phyloP scores from a whole-genome alignment of 1,140 invertebrate genomes.

The Formica selysi region DNA sequence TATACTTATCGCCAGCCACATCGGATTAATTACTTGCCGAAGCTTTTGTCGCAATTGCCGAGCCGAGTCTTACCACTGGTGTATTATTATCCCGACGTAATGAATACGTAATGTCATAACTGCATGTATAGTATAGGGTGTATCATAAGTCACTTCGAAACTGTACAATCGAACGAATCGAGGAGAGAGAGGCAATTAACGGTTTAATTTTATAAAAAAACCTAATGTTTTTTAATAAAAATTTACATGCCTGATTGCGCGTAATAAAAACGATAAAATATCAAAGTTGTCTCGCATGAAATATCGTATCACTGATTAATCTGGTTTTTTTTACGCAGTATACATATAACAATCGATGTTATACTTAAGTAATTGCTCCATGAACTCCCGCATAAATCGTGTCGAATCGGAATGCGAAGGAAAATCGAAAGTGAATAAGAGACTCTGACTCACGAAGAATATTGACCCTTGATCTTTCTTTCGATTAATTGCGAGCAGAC shows the following conservation, averaged over 20 bases:
- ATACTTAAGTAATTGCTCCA: constrained; percentile 50
- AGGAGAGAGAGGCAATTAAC: constrained; percentile 39
- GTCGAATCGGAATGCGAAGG: constrained; percentile 24
- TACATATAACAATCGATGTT: neutral
- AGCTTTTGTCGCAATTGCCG: constrained; percentile 34
- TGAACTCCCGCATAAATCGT: neutral
- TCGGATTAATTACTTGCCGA: constrained; percentile 45
- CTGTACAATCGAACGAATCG: constrained; percentile 15
- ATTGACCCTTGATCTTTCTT: constrained; percentile 55
- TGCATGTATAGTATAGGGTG: neutral
- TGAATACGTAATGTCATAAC: constrained; percentile 51
- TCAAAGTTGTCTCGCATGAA: neutral
- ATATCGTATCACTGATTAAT: constrained; percentile 7
- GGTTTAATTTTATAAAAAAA: constrained; percentile 34
- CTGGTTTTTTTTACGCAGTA: neutral
- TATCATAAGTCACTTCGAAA: constrained; percentile 24
- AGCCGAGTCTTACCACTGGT: neutral
- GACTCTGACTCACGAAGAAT: constrained; percentile 3
- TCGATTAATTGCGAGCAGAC: constrained; percentile 58
- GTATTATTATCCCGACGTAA: constrained; percentile 42
- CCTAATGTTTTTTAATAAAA: neutral
- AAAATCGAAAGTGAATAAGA: constrained; percentile 57
- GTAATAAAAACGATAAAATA: neutral
- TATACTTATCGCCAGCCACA: constrained; percentile 21
- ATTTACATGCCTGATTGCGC: neutral